Base-by-base conservation (phyloP, 1,140 invertebrate genomes). In the Camponotus vicinus region DNA sequence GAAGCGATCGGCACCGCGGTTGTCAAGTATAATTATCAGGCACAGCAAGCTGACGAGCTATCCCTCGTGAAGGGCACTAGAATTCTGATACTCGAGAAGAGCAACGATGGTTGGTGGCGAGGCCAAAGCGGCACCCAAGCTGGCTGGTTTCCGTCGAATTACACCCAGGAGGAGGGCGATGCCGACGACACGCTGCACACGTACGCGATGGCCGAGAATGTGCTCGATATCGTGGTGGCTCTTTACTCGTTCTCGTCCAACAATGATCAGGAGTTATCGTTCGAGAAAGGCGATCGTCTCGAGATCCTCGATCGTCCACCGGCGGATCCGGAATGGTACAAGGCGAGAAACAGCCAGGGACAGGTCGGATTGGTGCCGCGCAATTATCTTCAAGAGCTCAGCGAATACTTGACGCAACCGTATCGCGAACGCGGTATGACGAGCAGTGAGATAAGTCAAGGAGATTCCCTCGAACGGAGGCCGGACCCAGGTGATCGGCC, bases 101-200 rank as follows among this genome's bases (percentile, higher is more conserved):
- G 98, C 89, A 99, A 98, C 88, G 99, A 99, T 96, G 99, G 99
- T 45, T 99, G 99, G 99, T 99, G 99, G 99, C 97, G 99, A 92
- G 99, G 99, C 42, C 98, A 98, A 95, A 98, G 97, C 95, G 97
- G 96, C 93, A 97, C 96, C 92, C 96, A 96, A 91, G 97, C 97
- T 89, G 99, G 99, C 85, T 96, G 99, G 99, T 99, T 99, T 95
- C 99, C 99, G 27, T 99, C 98, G 57, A 99, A 99, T 96, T 99
- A 99, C 95, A 99, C 98, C 67, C 98, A 98, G 94, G 98, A 99
- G 95, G 98, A 99, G 93, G 96, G 97, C 91, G 95, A 96, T 78
- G 96, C 96, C 45, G 98, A 98, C 91, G 97, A 98, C 91, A 97
- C 97, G 37, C 96, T 98, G 42, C 98, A 99, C 93, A 98, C 98